Evolutionary conservation across 2,113 vertebrate genomes (phyloP), one percentile per base, ranked within the genome.

Genomic region (Bombycilla garrulus): DNA sequence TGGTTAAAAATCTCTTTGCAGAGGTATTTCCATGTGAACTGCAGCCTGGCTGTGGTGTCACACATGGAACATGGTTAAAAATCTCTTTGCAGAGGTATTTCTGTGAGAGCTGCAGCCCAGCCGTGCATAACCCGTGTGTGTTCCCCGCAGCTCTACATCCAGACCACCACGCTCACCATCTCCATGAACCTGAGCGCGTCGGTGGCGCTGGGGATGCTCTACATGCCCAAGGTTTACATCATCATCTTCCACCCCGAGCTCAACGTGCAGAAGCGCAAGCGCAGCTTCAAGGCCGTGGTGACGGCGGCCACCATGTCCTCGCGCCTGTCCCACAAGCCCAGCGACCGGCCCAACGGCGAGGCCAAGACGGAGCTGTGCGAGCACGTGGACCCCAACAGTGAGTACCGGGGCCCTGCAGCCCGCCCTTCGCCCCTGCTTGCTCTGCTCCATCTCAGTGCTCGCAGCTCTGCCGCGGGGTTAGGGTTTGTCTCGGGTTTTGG

Each of bases 151-250:
- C 98, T 99, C 97, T 99, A 99, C 98, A 99, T 99, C 98, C 99
- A 99, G 98, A 99, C 99, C 31, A 99, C 99, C 98, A 99, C 99
- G 3, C 98, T 99, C 84, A 99, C 99, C 86, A 99, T 99, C 98
- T 99, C 99, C 98, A 99, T 99, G 99, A 99, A 99, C 98, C 97
- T 99, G 97, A 99, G 99, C 84, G 99, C 99, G 5, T 99, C 99
- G 5, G 99, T 99, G 97, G 99, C 99, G 38, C 98, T 99, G 94
- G 99, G 99, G 94, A 99, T 99, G 99, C 99, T 99, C 82, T 99
- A 99, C 98, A 98, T 99, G 99, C 99, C 99, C 95, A 99, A 99
- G 98, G 99, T 99, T 78, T 99, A 99, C 96, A 99, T 99, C 98
- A 99, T 99, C 98, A 98, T 99, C 98, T 99, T 99, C 98, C 99